Conservation (phyloP, 2,888 invertebrate species). For the Eupeodes luniger region DNA sequence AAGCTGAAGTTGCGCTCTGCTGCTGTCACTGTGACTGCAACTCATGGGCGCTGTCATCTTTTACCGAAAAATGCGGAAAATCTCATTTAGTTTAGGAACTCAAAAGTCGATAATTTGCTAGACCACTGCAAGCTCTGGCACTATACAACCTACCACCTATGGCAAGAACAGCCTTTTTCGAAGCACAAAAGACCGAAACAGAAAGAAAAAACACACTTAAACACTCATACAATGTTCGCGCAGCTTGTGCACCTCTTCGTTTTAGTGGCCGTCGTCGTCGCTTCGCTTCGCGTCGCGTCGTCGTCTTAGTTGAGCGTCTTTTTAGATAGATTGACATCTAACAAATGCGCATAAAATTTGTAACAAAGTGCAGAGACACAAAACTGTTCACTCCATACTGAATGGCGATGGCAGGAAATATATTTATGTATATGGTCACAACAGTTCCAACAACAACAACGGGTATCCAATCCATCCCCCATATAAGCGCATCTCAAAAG, state of each 20-base stretch:
- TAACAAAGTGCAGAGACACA: constrained; percentile 74
- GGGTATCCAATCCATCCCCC: constrained; percentile 50
- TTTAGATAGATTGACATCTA: constrained; percentile 70
- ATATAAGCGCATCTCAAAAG: constrained; percentile 73
- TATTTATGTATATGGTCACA: constrained; percentile 73
- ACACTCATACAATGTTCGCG: background rate
- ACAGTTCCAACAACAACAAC: constrained; percentile 52
- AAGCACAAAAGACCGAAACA: background rate
- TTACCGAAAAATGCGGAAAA: constrained; percentile 72
- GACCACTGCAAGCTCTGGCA: constrained; percentile 31
- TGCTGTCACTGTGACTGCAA: background rate
- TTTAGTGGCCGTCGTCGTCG: constrained; percentile 4
- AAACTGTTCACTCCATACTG: constrained; percentile 65
- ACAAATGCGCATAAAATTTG: constrained; percentile 77
- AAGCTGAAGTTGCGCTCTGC: too few species aligned
- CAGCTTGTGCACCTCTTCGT: constrained; percentile 49
- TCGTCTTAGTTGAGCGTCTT: background rate
- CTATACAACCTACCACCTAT: constrained; percentile 44
- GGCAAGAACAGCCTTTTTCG: constrained; percentile 34
- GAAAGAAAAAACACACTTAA: constrained; percentile 1
- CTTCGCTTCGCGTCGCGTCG: background rate
- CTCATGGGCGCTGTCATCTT: constrained; percentile 66
- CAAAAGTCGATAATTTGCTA: constrained; percentile 70
- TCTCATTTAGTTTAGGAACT: constrained; percentile 72
- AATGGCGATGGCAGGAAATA: constrained; percentile 47